Percentiles rank a stretch among this genome's conserved stretches.
phyloP scores from a whole-genome alignment of 1,140 invertebrate species.

The Trichogramma pretiosum region DNA sequence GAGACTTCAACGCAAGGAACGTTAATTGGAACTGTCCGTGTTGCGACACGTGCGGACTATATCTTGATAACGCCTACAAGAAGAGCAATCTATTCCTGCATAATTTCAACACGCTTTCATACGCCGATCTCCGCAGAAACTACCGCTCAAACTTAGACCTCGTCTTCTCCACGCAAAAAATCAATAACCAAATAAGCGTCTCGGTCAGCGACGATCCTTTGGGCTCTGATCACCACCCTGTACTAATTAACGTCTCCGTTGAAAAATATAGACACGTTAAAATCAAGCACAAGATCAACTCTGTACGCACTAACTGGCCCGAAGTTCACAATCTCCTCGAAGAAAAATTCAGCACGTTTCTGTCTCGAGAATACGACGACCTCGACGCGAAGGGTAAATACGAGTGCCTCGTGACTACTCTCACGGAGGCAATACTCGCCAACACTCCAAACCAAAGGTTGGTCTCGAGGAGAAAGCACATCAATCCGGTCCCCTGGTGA shows the following conservation, averaged over 20 bases:
- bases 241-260: conserved; percentile 22
- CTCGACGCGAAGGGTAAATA: background rate
- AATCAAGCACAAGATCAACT: conserved; percentile 10
- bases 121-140: background rate
- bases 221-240: conserved; percentile 30
- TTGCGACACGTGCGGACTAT: background rate
- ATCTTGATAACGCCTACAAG: background rate
- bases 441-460: background rate
- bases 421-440: background rate
- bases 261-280: conserved; percentile 11
- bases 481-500: background rate
- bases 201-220: conserved; percentile 22
- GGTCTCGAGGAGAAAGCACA: background rate
- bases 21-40: background rate
- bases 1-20: conserved; percentile 3
- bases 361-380: background rate
- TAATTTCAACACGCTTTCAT: background rate
- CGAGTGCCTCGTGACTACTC: background rate
- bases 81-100: background rate
- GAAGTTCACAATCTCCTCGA: too few species aligned
- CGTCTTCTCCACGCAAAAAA: conserved; percentile 18
- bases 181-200: conserved; percentile 23
- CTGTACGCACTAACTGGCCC: conserved; percentile 3
- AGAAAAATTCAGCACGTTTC: too few species aligned
- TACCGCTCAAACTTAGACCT: conserved; percentile 9